Evolutionary conservation across 2,888 invertebrate species (phyloP).

Genomic region (Oasisia sp.): DNA sequence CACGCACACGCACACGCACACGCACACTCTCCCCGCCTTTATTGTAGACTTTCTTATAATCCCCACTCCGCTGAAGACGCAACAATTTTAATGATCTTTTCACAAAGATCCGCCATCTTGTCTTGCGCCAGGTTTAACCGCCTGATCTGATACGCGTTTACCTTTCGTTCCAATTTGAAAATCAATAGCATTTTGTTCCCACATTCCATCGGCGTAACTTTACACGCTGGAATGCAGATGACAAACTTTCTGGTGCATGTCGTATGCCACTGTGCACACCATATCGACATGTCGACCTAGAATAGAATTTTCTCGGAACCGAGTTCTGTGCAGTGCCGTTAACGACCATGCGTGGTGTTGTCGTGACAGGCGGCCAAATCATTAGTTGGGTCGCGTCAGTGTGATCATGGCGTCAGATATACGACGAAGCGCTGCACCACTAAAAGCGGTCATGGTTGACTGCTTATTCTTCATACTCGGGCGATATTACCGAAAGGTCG

Average conservation of each 20-base stretch:
- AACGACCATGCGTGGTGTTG: background rate
- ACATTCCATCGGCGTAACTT: background rate
- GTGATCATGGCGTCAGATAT: background rate
- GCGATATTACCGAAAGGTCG: background rate
- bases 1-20: no score
- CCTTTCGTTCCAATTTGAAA: background rate
- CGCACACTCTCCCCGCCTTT: no score
- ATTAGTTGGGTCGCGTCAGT: background rate
- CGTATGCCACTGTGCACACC: background rate
- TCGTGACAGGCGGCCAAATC: background rate
- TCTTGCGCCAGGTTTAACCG: background rate
- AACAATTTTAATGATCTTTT: background rate
- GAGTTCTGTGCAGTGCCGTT: background rate
- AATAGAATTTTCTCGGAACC: slow-evolving; percentile 4
- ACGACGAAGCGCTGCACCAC: background rate
- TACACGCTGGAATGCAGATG: background rate
- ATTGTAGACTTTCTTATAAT: no score
- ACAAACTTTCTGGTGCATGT: background rate
- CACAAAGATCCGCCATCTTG: background rate
- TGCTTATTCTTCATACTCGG: background rate
- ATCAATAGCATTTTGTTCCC: background rate
- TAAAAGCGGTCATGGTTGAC: background rate
- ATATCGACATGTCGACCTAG: background rate
- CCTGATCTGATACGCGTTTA: background rate
- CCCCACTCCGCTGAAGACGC: no score